Evolutionary conservation across 2,797 vertebrate genomes (phyloP).

Genomic region (Erethizon dorsatum): DNA sequence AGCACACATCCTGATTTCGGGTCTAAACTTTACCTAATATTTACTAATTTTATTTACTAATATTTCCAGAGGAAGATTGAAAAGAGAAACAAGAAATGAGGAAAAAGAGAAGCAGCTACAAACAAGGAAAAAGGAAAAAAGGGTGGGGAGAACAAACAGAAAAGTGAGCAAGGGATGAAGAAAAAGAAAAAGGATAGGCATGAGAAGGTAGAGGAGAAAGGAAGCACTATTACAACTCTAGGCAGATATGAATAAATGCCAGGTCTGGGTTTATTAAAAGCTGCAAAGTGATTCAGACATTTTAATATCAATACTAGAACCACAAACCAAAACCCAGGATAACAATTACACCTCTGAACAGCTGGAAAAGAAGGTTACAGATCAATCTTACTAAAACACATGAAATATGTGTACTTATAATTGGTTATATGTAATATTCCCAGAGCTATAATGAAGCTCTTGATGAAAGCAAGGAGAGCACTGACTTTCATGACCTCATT

Average conservation of each 20-base stretch:
- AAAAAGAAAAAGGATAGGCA: background rate
- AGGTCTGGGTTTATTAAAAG: conserved; percentile 2
- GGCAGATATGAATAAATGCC: background rate
- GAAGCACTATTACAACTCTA: background rate
- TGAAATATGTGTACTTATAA: background rate
- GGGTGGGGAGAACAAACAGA: background rate
- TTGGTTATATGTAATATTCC: no score
- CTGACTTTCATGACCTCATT: background rate
- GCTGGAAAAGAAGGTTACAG: background rate
- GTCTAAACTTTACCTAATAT: background rate
- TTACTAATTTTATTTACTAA: background rate
- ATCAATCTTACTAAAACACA: background rate
- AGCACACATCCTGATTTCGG: background rate
- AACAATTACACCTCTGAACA: background rate
- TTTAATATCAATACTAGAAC: background rate
- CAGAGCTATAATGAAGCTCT: background rate
- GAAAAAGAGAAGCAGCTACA: background rate
- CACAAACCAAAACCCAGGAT: background rate
- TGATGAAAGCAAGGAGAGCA: background rate
- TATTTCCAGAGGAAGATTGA: background rate
- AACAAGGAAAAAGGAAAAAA: background rate
- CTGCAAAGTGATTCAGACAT: background rate
- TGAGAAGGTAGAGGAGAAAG: background rate
- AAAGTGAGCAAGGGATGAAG: background rate
- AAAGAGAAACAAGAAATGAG: background rate